These are phyloP conservation scores for human DNA, from an alignment of 2,113 vertebrate species.

Conservation along the genomic window DNA sequence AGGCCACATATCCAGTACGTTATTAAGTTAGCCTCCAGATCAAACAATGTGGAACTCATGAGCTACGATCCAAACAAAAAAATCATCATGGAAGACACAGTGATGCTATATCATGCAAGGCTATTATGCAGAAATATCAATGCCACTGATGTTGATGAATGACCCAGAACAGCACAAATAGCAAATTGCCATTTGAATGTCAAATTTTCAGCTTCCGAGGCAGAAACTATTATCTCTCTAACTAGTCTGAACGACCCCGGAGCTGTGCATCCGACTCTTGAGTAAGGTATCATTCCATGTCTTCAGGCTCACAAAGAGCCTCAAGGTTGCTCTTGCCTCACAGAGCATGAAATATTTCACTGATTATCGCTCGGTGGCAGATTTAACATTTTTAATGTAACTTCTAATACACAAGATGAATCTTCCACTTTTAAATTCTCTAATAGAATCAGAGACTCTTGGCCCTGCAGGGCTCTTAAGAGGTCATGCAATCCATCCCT, in stretches of 20 bases:
- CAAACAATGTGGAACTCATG: background rate
- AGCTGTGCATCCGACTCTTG: slow-evolving; percentile 16
- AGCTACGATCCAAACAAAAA: background rate
- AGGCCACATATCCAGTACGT: background rate
- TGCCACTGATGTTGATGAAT: slow-evolving; percentile 40
- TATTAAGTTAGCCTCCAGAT: background rate
- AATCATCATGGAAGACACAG: background rate
- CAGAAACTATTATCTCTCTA: slow-evolving; percentile 59
- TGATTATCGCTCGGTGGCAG: slow-evolving; percentile 54
- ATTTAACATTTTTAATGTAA: slow-evolving; percentile 73
- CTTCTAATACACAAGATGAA: slow-evolving; percentile 55
- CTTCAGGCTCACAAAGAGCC: slow-evolving; percentile 32
- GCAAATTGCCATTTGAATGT: slow-evolving; percentile 59
- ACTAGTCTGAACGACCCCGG: slow-evolving; percentile 49
- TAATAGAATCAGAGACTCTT: slow-evolving; percentile 54
- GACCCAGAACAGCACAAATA: slow-evolving; percentile 33
- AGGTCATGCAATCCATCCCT: background rate
- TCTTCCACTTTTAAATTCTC: slow-evolving; percentile 48
- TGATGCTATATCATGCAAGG: background rate
- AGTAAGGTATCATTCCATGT: slow-evolving; percentile 50
- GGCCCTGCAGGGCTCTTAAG: background rate
- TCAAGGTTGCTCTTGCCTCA: slow-evolving; percentile 63
- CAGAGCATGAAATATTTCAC: slow-evolving; percentile 59
- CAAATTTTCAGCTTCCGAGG: slow-evolving; percentile 64
- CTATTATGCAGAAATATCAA: slow-evolving; percentile 46